A percentile compares a stretch with the other conserved stretches of the same genome.
Evolutionary conservation across 2,888 invertebrate genomes (phyloP).

Genomic region (Choreutis nemorana): DNA sequence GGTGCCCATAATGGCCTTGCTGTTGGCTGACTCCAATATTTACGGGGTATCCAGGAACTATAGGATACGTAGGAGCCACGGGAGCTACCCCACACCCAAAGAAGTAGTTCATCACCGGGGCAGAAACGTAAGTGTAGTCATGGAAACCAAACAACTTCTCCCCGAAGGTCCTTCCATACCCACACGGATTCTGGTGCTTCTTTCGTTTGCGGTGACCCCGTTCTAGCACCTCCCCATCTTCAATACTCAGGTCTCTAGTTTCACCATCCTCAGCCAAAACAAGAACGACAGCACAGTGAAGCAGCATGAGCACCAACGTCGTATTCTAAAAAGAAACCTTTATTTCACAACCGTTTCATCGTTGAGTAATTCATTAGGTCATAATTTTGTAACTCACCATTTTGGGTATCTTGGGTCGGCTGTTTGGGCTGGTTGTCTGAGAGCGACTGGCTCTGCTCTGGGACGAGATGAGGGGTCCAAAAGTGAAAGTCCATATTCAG

Average conservation of each 20-base stretch:
- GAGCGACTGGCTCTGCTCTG: conserved; percentile 16
- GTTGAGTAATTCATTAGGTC: no score
- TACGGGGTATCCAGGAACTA: conserved; percentile 14
- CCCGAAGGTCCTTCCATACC: conserved; percentile 31
- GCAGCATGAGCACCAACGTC: conserved; percentile 19
- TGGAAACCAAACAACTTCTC: conserved; percentile 32
- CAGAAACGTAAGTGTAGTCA: conserved; percentile 43
- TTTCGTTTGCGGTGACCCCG: conserved; percentile 37
- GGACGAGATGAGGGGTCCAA: conserved; percentile 21
- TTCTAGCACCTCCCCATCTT: conserved; percentile 32
- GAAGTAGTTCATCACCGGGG: conserved; percentile 51
- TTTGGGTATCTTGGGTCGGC: conserved; percentile 10
- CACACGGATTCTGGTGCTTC: conserved; percentile 36
- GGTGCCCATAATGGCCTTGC: conserved; percentile 9
- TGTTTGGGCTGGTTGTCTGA: conserved; percentile 13
- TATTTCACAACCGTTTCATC: not conserved
- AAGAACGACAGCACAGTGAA: conserved; percentile 20
- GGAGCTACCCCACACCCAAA: conserved; percentile 34
- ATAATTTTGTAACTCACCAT: conserved; percentile 3
- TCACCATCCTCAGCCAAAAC: conserved; percentile 21
- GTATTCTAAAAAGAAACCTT: conserved; percentile 24
- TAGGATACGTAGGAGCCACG: conserved; percentile 11
- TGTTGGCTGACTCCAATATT: conserved; percentile 16
- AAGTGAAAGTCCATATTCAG: conserved; percentile 27
- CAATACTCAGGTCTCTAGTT: conserved; percentile 26